Percentiles rank a stretch among this genome's conserved stretches.
These are phyloP conservation scores for Drosophila azteca DNA, from an alignment of 1,140 invertebrate species.

Conservation along the genomic window DNA sequence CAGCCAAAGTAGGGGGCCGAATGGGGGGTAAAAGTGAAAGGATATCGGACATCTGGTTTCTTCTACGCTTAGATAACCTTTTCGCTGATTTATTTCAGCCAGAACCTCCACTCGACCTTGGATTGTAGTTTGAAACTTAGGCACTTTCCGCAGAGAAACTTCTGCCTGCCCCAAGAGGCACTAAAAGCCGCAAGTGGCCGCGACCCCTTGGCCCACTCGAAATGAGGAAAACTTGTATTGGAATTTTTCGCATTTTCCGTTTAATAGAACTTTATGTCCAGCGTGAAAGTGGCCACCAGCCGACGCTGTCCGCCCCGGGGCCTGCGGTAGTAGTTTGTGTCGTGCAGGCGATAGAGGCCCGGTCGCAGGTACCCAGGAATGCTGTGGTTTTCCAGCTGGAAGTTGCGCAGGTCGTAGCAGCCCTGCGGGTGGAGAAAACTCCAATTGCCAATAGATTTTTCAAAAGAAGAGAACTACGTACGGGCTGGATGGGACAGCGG, in stretches of 20 bases:
- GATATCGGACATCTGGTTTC: no score
- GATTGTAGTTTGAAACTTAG: neutral
- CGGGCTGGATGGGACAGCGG: constrained; percentile 52
- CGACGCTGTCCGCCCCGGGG: constrained; percentile 41
- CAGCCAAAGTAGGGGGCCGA: no score
- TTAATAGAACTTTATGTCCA: constrained; percentile 68
- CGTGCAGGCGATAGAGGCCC: constrained; percentile 44
- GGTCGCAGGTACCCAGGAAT: constrained; percentile 56
- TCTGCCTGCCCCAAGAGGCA: constrained; percentile 3
- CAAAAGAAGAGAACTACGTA: constrained; percentile 16
- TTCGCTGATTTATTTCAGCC: no score
- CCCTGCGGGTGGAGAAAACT: constrained; percentile 24
- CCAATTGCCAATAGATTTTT: neutral
- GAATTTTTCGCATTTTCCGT: constrained; percentile 20
- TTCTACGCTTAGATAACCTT: no score
- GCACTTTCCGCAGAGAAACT: constrained; percentile 21
- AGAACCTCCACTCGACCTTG: no score
- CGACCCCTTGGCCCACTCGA: constrained; percentile 38
- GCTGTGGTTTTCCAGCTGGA: constrained; percentile 52
- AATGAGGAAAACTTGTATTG: constrained; percentile 5
- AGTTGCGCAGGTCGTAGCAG: constrained; percentile 47
- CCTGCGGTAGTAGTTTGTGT: constrained; percentile 48
- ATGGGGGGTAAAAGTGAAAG: no score
- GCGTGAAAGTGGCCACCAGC: constrained; percentile 33
- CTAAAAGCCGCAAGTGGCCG: no score